Conservation (phyloP, 2,888 invertebrate species). For the Polydrusus tereticollis region DNA sequence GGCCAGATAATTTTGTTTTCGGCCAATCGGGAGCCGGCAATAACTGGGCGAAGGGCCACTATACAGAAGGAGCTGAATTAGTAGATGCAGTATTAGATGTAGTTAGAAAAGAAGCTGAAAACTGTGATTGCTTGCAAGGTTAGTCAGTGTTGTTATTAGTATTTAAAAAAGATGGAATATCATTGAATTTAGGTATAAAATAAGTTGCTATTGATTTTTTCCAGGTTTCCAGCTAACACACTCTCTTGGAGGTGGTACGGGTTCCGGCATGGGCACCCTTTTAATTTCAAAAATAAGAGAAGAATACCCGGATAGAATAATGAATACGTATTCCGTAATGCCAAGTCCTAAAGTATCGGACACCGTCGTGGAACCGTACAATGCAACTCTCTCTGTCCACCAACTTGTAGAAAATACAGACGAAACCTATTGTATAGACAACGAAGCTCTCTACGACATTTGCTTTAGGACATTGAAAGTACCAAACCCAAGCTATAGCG, state of each 20-base stretch:
- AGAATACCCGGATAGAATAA: slow-evolving; percentile 91
- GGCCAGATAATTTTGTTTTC: slow-evolving; percentile 92
- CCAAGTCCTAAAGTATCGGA: slow-evolving; percentile 84
- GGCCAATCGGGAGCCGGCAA: slow-evolving; percentile 81
- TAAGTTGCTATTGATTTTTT: neutral
- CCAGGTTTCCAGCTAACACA: slow-evolving; percentile 85
- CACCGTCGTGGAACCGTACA: slow-evolving; percentile 87
- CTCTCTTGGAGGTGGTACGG: slow-evolving; percentile 84
- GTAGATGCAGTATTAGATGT: slow-evolving; percentile 89
- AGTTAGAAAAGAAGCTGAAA: slow-evolving; percentile 88
- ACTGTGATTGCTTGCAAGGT: slow-evolving; percentile 91
- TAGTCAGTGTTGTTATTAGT: neutral
- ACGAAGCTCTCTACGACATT: slow-evolving; percentile 85
- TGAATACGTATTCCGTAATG: slow-evolving; percentile 88
- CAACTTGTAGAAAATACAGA: slow-evolving; percentile 91
- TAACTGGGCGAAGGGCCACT: slow-evolving; percentile 93
- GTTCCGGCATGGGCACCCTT: slow-evolving; percentile 86
- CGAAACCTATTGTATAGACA: slow-evolving; percentile 90
- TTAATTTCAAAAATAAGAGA: slow-evolving; percentile 91
- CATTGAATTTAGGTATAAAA: too few relatives aligned
- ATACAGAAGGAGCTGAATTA: slow-evolving; percentile 90
- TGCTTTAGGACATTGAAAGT: slow-evolving; percentile 91
- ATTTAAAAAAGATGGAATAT: neutral
- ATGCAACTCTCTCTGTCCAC: slow-evolving; percentile 88
- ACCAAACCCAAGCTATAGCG: slow-evolving; percentile 89